A percentile compares a stretch with the other conserved stretches of the same genome.
Conservation (phyloP, 1,140 invertebrate species). For the Probaryconus sp. region DNA sequence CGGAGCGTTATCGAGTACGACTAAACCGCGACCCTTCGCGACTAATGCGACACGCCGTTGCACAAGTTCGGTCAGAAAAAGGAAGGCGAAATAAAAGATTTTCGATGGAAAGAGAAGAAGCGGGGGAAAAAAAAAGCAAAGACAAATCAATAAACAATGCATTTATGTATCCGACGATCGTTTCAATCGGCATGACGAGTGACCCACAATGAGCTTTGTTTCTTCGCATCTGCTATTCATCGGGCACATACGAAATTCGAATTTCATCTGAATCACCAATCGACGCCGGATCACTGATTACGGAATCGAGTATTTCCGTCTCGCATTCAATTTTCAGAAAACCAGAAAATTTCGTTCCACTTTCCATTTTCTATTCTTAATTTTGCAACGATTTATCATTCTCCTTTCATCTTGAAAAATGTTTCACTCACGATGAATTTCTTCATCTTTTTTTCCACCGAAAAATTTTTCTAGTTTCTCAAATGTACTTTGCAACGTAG, state of each 20-base stretch:
- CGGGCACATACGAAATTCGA: conserved; percentile 37
- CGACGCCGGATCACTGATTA: too few species aligned
- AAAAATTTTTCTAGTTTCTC: too few species aligned
- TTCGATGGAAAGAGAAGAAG: too few species aligned
- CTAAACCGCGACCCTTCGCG: conserved; percentile 58
- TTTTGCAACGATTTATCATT: too few species aligned
- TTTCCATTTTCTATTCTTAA: too few species aligned
- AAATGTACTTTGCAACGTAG: conserved; percentile 4
- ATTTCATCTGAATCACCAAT: conserved; percentile 30
- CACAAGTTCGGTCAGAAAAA: conserved; percentile 13
- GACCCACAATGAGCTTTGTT: conserved; percentile 7
- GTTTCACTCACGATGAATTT: too few species aligned
- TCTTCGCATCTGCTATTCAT: conserved; percentile 46
- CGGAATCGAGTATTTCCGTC: too few species aligned
- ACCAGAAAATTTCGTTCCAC: too few species aligned
- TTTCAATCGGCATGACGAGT: conserved; percentile 20
- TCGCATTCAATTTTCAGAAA: too few species aligned
- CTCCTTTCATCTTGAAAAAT: too few species aligned
- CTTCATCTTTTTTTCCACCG: too few species aligned
- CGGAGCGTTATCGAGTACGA: conserved; percentile 62
- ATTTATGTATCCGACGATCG: conserved; percentile 71
- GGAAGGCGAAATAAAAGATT: too few species aligned
- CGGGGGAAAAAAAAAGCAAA: conserved; percentile 9
- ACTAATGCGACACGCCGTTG: conserved; percentile 49
- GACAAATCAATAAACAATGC: conserved; percentile 59